Evolutionary conservation across 1,140 invertebrate species (phyloP).

Genomic region (Drosophila jambulina): DNA sequence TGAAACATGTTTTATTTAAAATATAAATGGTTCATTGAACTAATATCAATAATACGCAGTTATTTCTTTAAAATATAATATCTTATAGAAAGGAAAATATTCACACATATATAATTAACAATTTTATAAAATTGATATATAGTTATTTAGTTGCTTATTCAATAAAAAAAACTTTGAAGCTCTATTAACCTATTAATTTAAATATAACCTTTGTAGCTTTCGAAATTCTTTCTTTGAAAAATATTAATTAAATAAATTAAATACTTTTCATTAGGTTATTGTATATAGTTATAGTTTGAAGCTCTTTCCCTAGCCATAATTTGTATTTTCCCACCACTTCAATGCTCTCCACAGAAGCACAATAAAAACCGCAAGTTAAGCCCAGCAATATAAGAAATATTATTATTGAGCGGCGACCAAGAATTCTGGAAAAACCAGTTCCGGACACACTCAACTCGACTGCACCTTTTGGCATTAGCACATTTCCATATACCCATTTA

Average conservation of each 20-base stretch:
- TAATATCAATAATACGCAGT: not conserved
- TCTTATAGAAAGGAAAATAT: not conserved
- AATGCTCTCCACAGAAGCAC: not conserved
- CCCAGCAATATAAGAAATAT: not conserved
- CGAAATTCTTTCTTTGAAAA: not conserved
- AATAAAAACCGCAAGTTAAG: constrained; percentile 4
- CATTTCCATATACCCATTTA: not conserved
- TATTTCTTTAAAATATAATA: not conserved
- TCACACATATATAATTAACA: not conserved
- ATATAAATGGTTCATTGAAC: not conserved
- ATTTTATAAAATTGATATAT: not conserved
- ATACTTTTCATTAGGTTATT: not conserved
- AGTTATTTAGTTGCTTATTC: not conserved
- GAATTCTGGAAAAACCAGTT: constrained; percentile 46
- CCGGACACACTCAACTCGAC: not conserved
- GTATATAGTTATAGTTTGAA: not conserved
- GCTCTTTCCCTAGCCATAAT: not conserved
- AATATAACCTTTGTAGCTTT: not conserved
- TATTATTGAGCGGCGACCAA: constrained; percentile 1
- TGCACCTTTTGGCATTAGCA: constrained; percentile 29
- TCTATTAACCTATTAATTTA: not conserved
- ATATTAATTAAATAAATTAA: not conserved
- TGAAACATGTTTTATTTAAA: not conserved
- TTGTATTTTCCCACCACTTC: not conserved
- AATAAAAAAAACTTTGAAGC: not conserved